Evolutionary conservation across 1,140 invertebrate genomes (phyloP).

Genomic region (Spodoptera frugiperda): DNA sequence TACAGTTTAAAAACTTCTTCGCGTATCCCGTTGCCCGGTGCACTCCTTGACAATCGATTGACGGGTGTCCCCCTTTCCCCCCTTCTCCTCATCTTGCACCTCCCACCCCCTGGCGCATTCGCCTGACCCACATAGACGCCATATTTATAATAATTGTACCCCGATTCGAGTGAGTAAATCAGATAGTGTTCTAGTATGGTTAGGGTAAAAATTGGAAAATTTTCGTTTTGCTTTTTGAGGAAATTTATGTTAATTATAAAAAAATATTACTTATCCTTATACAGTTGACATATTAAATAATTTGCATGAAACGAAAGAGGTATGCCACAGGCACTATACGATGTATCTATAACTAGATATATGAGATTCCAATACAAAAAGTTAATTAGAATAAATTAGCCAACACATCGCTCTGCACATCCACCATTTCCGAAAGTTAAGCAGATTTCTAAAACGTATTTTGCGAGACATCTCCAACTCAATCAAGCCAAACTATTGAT

Average conservation of each 20-base stretch:
- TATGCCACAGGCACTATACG: too few relatives aligned
- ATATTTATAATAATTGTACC: conserved; percentile 86
- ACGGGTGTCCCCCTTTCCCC: conserved; percentile 73
- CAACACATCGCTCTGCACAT: too few relatives aligned
- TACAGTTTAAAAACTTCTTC: conserved; percentile 65
- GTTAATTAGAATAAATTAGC: too few relatives aligned
- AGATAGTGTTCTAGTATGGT: conserved; percentile 66
- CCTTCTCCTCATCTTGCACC: conserved; percentile 57
- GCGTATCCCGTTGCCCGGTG: conserved; percentile 62
- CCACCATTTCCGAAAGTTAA: background rate
- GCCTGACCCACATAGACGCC: conserved; percentile 81
- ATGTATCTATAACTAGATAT: too few relatives aligned
- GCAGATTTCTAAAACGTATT: conserved; percentile 4
- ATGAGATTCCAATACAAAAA: too few relatives aligned
- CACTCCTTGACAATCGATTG: conserved; percentile 86
- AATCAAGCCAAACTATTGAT: conserved; percentile 31
- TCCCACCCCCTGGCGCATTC: conserved; percentile 57
- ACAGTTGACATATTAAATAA: too few relatives aligned
- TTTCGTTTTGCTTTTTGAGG: background rate
- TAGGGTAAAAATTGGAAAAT: conserved; percentile 3
- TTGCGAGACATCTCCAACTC: conserved; percentile 29
- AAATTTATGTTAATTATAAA: background rate
- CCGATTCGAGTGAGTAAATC: conserved; percentile 78
- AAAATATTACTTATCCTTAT: too few relatives aligned
- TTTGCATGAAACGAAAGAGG: too few relatives aligned